Evolutionary conservation across 1,140 invertebrate species (phyloP).

Genomic region (Scaptodrosophila lebanonensis): DNA sequence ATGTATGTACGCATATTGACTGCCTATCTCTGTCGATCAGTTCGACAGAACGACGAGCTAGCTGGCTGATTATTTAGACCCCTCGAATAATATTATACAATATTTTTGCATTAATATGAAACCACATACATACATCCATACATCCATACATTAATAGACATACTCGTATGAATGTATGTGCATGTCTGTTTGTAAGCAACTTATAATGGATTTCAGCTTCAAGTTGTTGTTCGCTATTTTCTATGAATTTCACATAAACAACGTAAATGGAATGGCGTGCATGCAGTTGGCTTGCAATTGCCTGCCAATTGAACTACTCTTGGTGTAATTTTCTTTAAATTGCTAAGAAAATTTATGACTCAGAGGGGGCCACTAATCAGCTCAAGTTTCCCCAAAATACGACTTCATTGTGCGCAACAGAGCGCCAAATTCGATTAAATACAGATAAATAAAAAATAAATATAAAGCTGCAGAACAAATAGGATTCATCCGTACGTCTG

Average conservation of each 20-base stretch:
- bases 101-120: slow-evolving; percentile 59
- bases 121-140: no score
- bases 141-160: no score
- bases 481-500: no score
- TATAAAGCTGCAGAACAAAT: slow-evolving; percentile 5
- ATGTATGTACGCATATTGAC: slow-evolving; percentile 20
- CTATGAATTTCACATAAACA: slow-evolving; percentile 68
- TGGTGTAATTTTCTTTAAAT: slow-evolving; percentile 3
- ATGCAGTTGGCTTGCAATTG: slow-evolving; percentile 28
- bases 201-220: slow-evolving; percentile 63
- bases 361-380: slow-evolving; percentile 28
- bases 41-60: slow-evolving; percentile 28
- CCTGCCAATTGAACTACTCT: slow-evolving; percentile 68
- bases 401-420: slow-evolving; percentile 36
- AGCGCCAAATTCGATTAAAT: slow-evolving; percentile 22
- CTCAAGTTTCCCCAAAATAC: no score
- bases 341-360: slow-evolving; percentile 44
- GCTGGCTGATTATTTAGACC: slow-evolving; percentile 45
- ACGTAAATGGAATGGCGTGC: slow-evolving; percentile 62
- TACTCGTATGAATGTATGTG: no score
- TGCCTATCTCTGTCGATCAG: slow-evolving; percentile 66
- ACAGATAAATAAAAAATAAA: slow-evolving; percentile 23
- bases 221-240: slow-evolving; percentile 49
- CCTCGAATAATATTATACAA: slow-evolving; percentile 55
- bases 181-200: slow-evolving; percentile 9